Evolutionary conservation across 2,797 vertebrate species (phyloP), one percentile per base, ranked within the genome.

Genomic region (Tragelaphus eurycerus): DNA sequence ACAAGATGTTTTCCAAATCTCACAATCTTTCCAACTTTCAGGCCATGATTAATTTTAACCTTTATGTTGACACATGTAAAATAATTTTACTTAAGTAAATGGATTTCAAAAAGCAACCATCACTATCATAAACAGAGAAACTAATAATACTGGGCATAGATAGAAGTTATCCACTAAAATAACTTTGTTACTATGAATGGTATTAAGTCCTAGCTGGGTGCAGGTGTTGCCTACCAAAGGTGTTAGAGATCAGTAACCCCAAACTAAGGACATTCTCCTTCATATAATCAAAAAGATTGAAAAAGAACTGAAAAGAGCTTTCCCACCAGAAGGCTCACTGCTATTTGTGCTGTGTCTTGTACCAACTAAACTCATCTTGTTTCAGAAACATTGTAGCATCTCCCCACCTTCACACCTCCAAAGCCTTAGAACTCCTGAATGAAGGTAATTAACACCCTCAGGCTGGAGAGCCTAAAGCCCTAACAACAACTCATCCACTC

Each of bases 51-150:
- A 64, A 86, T 79, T 97, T 48, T 88, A 87, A 84, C 59, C 54
- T 94, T 78, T 89, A 57, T 43, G 81, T 43, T 87, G 57, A 93
- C 14, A 74, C 67, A n/a, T 23, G 14, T 83, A 71, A 84, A 92
- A 79, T 93, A n/a, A 31, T 79, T 89, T 96, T 79, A 85, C 52
- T 79, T 95, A 83, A 81, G 67, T 64, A 54, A 89, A 38, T 52
- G 9, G 59, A 95, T 89, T 97, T 96, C 34, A 89, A 95, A 96
- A 94, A 85, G 52, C 48, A 95, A 84, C 17, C 12, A 84, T 52
- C 57, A 76, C 54, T 78, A 54, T 4, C 88, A 5, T 50, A 81
- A 94, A 64, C 4, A 93, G n/a, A 86, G 94, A 91, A 95, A 55
- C 1, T 74, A 85, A 14, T 43, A 55, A 71, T 46, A 54, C 14